Percentiles rank a stretch among this genome's conserved stretches.
Conservation (phyloP, 1,140 invertebrate genomes). For the Drosophila navojoa region DNA sequence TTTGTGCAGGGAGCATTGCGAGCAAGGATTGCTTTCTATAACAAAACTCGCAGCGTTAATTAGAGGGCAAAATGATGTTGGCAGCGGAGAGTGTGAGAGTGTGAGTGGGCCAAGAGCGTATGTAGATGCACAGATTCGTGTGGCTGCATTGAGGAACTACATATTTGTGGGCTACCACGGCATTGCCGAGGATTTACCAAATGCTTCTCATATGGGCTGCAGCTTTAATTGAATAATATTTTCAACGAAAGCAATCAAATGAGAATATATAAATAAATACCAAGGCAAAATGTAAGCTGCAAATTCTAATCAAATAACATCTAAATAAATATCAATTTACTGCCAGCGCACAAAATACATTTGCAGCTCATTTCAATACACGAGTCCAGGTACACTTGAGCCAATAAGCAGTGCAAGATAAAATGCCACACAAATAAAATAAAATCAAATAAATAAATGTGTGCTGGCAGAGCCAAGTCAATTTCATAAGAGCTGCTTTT, state of each 20-base stretch:
- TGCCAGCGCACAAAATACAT: not conserved
- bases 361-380: not conserved
- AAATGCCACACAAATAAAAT: constrained; percentile 12
- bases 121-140: constrained; percentile 10
- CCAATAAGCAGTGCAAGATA: constrained; percentile 14
- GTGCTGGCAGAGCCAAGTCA: constrained; percentile 26
- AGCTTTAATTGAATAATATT: no score
- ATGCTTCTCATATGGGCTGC: not conserved
- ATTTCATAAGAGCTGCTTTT: constrained; percentile 46
- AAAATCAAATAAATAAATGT: constrained; percentile 20
- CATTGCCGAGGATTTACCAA: constrained; percentile 1
- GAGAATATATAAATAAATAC: not conserved
- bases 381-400: no score
- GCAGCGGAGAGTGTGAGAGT: not conserved
- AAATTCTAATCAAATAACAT: no score
- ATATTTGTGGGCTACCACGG: constrained; percentile 32
- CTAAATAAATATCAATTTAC: no score
- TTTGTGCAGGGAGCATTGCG: constrained; percentile 40
- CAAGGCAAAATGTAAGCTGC: no score
- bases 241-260: no score
- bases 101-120: not conserved
- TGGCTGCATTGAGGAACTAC: constrained; percentile 21
- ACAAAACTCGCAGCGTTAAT: constrained; percentile 52
- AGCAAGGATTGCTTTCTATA: constrained; percentile 54
- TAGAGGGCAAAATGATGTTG: constrained; percentile 20